Percentiles rank a stretch among this genome's conserved stretches.
Conservation (phyloP, 2,113 vertebrate species). For the Bos indicus region DNA sequence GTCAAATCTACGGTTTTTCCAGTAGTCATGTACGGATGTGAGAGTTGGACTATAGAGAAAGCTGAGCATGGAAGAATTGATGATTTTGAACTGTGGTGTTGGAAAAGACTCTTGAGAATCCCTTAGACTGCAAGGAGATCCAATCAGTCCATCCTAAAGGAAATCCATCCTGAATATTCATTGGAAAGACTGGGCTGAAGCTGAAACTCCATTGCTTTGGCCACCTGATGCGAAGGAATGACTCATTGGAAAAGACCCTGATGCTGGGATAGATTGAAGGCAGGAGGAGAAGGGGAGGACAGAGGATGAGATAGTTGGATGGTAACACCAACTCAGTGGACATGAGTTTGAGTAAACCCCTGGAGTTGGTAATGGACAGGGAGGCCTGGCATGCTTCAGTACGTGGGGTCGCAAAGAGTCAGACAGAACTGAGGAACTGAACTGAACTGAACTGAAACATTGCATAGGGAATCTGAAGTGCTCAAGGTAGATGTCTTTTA, state of each 20-base stretch:
- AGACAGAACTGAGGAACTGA: background rate
- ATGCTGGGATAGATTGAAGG: background rate
- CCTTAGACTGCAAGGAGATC: background rate
- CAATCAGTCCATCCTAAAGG: background rate
- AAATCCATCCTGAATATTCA: background rate
- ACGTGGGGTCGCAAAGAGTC: background rate
- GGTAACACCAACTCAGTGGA: background rate
- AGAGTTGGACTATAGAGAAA: background rate
- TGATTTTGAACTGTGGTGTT: background rate
- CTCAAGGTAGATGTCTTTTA: conserved; percentile 28
- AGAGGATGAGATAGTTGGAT: background rate
- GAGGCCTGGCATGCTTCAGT: background rate
- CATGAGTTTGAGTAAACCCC: background rate
- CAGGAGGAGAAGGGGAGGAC: background rate
- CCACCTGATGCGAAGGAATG: background rate
- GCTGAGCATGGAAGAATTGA: background rate
- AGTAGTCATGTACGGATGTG: background rate
- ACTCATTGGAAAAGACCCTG: background rate
- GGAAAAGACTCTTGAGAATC: background rate
- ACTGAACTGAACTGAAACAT: background rate
- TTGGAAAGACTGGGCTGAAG: background rate
- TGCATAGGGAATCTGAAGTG: conserved; percentile 49
- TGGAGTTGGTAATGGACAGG: background rate
- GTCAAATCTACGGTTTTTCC: background rate
- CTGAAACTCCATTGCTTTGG: background rate